Evolutionary conservation across 2,888 invertebrate genomes (phyloP).

Genomic region (Andrena dorsata): DNA sequence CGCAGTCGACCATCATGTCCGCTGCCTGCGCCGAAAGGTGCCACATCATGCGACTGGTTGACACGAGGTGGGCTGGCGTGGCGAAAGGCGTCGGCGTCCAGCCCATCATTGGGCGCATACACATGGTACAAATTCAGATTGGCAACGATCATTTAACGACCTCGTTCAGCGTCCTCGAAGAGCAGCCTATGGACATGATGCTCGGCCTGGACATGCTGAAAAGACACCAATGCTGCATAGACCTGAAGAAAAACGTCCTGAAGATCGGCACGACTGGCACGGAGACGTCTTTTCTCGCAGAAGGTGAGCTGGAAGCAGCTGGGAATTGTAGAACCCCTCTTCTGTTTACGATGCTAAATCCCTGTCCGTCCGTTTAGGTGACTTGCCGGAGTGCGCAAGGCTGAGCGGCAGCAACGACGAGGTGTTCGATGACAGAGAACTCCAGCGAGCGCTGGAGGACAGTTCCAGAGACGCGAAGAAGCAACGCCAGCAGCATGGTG

Average conservation of each 20-base stretch:
- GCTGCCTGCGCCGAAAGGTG: constrained; percentile 97
- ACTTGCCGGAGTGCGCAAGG: constrained; percentile 93
- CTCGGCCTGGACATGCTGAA: constrained; percentile 98
- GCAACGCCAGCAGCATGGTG: constrained; percentile 78
- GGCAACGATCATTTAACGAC: constrained; percentile 97
- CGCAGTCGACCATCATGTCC: constrained; percentile 99
- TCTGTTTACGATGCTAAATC: not conserved
- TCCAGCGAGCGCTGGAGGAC: constrained; percentile 90
- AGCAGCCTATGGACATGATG: constrained; percentile 99
- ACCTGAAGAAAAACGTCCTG: constrained; percentile 94
- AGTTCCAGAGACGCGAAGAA: constrained; percentile 86
- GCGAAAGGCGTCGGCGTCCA: constrained; percentile 99
- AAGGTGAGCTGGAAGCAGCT: constrained; percentile 85
- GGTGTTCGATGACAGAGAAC: constrained; percentile 89
- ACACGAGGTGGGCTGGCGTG: constrained; percentile 96
- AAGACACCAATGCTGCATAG: constrained; percentile 98
- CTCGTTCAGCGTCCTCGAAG: constrained; percentile 97
- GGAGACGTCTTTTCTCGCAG: constrained; percentile 94
- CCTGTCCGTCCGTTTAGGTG: constrained; percentile 76
- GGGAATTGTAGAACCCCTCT: not conserved
- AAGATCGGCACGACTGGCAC: constrained; percentile 97
- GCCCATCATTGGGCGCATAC: constrained; percentile 97
- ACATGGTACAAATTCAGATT: constrained; percentile 98
- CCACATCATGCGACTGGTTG: constrained; percentile 95
- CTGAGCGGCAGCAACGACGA: constrained; percentile 90